These are phyloP conservation scores for Pristionchus fissidentatus DNA, from an alignment of 2,888 invertebrate genomes.

Conservation along the genomic window DNA sequence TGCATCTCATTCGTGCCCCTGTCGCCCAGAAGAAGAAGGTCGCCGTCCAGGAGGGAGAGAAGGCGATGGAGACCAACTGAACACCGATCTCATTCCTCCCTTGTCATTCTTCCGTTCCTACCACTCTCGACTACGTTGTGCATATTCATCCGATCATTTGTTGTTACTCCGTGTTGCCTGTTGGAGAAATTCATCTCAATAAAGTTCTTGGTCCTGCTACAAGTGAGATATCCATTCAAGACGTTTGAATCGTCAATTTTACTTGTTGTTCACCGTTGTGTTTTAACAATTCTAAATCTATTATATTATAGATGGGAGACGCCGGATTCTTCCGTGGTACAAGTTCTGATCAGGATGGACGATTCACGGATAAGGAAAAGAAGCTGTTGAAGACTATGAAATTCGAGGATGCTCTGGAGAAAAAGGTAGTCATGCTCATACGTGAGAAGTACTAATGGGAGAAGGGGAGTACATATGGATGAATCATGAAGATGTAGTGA, in stretches of 20 bases:
- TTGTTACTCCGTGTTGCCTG: conserved; percentile 40
- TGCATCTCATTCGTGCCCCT: conserved; percentile 72
- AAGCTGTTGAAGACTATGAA: conserved; percentile 98
- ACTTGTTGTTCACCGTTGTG: not conserved
- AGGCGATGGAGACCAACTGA: conserved; percentile 60
- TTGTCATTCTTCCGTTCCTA: conserved; percentile 8
- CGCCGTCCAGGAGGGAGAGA: not conserved
- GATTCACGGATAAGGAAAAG: conserved; percentile 99
- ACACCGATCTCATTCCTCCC: not conserved
- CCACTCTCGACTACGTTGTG: conserved; percentile 7
- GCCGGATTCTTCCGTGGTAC: conserved; percentile 82
- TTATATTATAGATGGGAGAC: conserved; percentile 57
- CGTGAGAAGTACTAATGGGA: not conserved
- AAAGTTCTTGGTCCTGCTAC: not conserved
- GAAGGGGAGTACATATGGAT: not conserved
- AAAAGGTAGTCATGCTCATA: conserved; percentile 83
- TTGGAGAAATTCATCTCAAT: conserved; percentile 14
- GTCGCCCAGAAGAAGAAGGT: conserved; percentile 55
- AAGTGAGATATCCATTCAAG: not conserved
- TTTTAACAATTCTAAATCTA: not conserved
- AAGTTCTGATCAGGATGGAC: conserved; percentile 97
- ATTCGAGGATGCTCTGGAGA: conserved; percentile 92
- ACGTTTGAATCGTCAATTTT: conserved; percentile 6
- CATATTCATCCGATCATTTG: conserved; percentile 45
- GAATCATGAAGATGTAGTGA: conserved; percentile 8